Conservation (phyloP, 2,888 invertebrate species). For the Argyresthia albistria region DNA sequence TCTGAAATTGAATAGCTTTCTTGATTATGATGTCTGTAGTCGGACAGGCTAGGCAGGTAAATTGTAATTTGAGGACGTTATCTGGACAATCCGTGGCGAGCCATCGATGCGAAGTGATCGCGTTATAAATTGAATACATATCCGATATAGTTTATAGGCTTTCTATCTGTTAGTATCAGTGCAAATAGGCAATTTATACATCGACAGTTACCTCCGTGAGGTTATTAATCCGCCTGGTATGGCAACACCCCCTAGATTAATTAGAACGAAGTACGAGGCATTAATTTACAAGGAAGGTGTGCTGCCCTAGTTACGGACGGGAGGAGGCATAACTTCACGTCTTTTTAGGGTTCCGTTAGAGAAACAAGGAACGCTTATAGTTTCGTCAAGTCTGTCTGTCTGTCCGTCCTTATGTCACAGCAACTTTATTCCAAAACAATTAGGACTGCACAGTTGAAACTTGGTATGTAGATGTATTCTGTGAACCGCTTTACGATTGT, state of each 20-base stretch:
- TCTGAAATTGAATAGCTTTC: too few species aligned
- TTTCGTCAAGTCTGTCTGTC: too few species aligned
- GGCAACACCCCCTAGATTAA: constrained; percentile 24
- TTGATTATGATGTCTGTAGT: neutral
- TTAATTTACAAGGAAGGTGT: neutral
- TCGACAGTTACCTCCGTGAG: constrained; percentile 11
- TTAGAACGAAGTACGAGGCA: constrained; percentile 22
- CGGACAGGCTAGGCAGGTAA: neutral
- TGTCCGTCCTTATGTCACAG: too few species aligned
- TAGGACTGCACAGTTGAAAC: too few species aligned
- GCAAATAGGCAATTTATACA: constrained; percentile 34
- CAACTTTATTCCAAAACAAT: too few species aligned
- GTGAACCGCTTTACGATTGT: too few species aligned
- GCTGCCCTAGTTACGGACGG: neutral
- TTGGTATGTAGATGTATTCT: too few species aligned
- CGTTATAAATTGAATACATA: constrained; percentile 2
- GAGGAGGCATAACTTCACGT: neutral
- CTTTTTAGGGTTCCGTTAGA: too few species aligned
- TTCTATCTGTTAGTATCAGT: constrained; percentile 23
- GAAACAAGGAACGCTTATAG: too few species aligned
- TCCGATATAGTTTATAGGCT: constrained; percentile 2
- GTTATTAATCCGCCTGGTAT: constrained; percentile 23
- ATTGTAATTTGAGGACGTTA: neutral
- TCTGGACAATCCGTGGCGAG: neutral
- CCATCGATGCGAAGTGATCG: neutral